phyloP scores from a whole-genome alignment of 1,140 invertebrate species.

The Penaeus japonicus region DNA sequence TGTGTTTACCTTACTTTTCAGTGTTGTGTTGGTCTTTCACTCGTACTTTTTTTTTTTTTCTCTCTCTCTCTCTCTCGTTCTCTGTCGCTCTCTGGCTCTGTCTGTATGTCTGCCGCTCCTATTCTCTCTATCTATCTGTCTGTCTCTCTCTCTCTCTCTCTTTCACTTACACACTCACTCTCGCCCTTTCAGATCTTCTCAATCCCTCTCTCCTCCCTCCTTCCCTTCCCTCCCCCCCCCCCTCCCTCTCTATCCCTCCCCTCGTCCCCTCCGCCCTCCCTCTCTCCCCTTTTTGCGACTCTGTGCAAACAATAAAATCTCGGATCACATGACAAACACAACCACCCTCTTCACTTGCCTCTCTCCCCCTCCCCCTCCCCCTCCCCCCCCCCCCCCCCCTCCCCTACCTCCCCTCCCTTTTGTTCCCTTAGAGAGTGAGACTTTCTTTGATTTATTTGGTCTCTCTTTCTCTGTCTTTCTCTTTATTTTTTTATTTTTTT shows the following conservation, averaged over 20 bases:
- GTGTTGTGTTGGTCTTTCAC: background rate
- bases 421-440: no score
- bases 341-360: no score
- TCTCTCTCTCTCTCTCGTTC: background rate
- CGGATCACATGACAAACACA: no score
- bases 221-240: background rate
- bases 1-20: background rate
- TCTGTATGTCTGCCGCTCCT: no score
- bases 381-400: no score
- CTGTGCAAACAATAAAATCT: background rate
- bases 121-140: background rate
- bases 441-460: no score
- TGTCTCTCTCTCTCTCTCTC: background rate
- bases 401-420: no score
- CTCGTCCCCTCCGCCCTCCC: background rate
- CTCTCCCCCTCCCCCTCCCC: no score
- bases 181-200: background rate
- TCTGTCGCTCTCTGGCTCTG: background rate
- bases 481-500: no score
- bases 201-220: background rate
- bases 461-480: no score
- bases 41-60: background rate
- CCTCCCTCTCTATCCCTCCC: background rate
- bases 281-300: background rate
- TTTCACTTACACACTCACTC: background rate